Percentiles rank a stretch among this genome's conserved stretches.
Conservation (phyloP, 2,888 invertebrate species). For the Cryptocheilus praepositus region DNA sequence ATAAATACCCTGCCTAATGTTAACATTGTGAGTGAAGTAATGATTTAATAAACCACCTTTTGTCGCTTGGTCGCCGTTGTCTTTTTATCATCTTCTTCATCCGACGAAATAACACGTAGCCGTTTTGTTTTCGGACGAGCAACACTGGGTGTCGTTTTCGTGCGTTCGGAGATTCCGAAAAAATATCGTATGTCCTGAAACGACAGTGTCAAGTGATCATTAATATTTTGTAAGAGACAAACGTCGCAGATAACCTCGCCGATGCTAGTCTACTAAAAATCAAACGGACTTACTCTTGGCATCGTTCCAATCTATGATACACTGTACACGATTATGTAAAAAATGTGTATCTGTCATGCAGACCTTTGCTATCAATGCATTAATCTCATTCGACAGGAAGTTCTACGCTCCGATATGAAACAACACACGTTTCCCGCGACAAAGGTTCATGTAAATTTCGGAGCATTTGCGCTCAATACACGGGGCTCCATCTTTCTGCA, state of each 20-base stretch:
- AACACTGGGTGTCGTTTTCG: slow-evolving; percentile 34
- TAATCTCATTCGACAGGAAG: too few relatives aligned
- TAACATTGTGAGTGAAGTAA: background rate
- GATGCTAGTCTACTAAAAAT: background rate
- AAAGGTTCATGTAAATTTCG: too few relatives aligned
- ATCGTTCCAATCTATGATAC: background rate
- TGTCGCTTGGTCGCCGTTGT: slow-evolving; percentile 33
- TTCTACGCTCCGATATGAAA: too few relatives aligned
- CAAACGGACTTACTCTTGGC: background rate
- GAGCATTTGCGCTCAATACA: too few relatives aligned
- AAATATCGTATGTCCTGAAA: slow-evolving; percentile 82
- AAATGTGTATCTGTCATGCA: too few relatives aligned
- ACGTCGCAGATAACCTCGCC: background rate
- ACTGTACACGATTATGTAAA: too few relatives aligned
- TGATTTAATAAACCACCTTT: slow-evolving; percentile 37
- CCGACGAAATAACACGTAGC: slow-evolving; percentile 69
- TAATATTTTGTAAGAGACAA: too few relatives aligned
- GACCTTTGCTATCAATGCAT: too few relatives aligned
- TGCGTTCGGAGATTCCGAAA: slow-evolving; percentile 72
- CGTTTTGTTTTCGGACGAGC: slow-evolving; percentile 61
- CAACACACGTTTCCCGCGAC: too few relatives aligned
- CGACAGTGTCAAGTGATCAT: slow-evolving; percentile 11
- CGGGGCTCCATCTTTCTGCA: too few relatives aligned
- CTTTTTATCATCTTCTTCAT: slow-evolving; percentile 75
- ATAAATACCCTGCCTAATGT: background rate